Base-by-base conservation (phyloP, 2,888 invertebrate genomes). In the Apodemia hepburni region DNA sequence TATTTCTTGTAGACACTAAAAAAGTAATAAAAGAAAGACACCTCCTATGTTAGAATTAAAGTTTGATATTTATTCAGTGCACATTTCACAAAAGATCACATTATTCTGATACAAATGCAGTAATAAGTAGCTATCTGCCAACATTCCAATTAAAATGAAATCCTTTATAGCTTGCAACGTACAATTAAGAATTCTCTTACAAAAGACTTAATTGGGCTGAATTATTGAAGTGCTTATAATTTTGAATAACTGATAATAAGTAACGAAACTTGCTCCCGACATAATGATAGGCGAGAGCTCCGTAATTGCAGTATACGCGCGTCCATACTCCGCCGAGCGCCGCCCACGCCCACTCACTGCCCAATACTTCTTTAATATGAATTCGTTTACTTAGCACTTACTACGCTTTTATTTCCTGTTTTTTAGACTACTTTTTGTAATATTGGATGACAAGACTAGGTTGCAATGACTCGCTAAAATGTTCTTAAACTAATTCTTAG, bases 231-330 rank as follows among this genome's bases (percentile, higher is more conserved):
- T 18, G 35, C 42, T 42, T 51, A 51, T 51, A 51, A 51, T 51
- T 51, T 51, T 51, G 51, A 22, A 51, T 51, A 51, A 51, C 51
- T 51, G 51, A 51, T 51, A 51, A 51, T 51, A 51, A 51, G 51
- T 51, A 51, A 22, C 51, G 51, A 51, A 22, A 22, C 22, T 54
- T 54, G 54, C 54, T 54, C 54, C 54, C 54, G 22, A 54, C 54
- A 54, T 63, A 63, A 63, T 62, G 61, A 66, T 64, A 60, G 64
- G 61, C 22, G 65, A 65, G 58, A 22, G 22, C 54, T 11, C 63
- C 62, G 65, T 66, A 68, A 68, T 67, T 69, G 68, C 65, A 42
- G 64, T 65, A 66, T 63, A 54, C 27, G 49, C 33, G 8, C 51
- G 51, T 12, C 22, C 22, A 22, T 3, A 12, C 42, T 5, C 11